A percentile compares a stretch with the other conserved stretches of the same genome.
Evolutionary conservation across 2,888 invertebrate genomes (phyloP).

Genomic region (Stenolophus ochropezus): DNA sequence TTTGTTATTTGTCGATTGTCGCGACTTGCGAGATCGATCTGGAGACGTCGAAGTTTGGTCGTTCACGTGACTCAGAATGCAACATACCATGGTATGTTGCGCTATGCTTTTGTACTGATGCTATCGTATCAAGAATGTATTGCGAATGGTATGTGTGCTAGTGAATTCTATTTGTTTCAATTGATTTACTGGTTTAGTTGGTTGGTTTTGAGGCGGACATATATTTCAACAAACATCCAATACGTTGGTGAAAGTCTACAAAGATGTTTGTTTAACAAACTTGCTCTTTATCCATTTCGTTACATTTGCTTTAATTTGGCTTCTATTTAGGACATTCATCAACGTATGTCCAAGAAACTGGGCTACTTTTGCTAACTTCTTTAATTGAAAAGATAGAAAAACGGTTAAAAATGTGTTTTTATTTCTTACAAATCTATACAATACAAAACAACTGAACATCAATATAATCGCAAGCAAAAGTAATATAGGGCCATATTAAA

Average conservation of each 20-base stretch:
- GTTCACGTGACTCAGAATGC: background rate
- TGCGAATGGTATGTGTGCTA: background rate
- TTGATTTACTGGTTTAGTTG: constrained; percentile 17
- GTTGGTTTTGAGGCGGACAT: constrained; percentile 31
- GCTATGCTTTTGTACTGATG: constrained; percentile 18
- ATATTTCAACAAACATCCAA: too few relatives aligned
- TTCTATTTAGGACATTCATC: too few relatives aligned
- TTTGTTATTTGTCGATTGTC: background rate
- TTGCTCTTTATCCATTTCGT: too few relatives aligned
- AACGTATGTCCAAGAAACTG: too few relatives aligned
- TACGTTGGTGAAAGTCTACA: too few relatives aligned
- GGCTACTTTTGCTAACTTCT: background rate
- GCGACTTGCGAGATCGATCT: constrained; percentile 12
- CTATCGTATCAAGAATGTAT: background rate
- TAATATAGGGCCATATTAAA: too few relatives aligned
- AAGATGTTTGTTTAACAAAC: too few relatives aligned
- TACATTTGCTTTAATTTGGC: too few relatives aligned
- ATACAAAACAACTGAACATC: too few relatives aligned
- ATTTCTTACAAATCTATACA: too few relatives aligned
- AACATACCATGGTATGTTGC: background rate
- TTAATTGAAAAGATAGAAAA: background rate
- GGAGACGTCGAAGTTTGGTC: constrained; percentile 7
- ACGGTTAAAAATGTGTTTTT: background rate
- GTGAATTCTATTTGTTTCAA: constrained; percentile 1
- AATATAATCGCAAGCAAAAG: too few relatives aligned